Percentiles rank a stretch among this genome's conserved stretches.
These are phyloP conservation scores for Alauda arvensis DNA, from an alignment of 2,797 vertebrate species.

Conservation along the genomic window DNA sequence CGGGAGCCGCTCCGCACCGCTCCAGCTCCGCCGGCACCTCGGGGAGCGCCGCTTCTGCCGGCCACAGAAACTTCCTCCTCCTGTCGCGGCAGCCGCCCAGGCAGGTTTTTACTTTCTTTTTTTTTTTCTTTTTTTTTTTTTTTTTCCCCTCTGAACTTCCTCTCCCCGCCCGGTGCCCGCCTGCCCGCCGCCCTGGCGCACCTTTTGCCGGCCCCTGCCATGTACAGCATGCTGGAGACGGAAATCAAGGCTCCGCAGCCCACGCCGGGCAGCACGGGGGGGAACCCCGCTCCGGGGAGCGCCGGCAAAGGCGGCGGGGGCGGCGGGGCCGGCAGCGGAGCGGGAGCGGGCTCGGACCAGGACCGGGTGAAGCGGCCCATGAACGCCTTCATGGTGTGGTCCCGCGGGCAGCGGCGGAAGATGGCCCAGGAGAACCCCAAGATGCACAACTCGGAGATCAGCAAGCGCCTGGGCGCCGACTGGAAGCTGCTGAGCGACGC, in stretches of 20 bases:
- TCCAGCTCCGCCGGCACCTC: background rate
- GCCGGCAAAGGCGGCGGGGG: slow-evolving; percentile 77
- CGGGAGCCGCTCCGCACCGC: background rate
- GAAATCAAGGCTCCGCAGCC: slow-evolving; percentile 90
- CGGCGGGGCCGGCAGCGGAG: slow-evolving; percentile 75
- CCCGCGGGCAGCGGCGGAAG: slow-evolving; percentile 92
- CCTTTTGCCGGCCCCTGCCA: slow-evolving; percentile 69
- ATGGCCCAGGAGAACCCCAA: slow-evolving; percentile 98
- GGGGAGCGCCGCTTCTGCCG: background rate
- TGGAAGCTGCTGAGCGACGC: slow-evolving; percentile 97
- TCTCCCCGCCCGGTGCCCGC: background rate
- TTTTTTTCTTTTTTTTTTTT: background rate
- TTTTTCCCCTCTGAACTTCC: background rate
- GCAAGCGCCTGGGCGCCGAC: slow-evolving; percentile 94
- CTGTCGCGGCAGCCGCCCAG: background rate
- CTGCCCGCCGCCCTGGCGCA: slow-evolving; percentile 63
- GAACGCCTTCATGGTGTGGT: slow-evolving; percentile 99
- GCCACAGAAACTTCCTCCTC: slow-evolving; percentile 3
- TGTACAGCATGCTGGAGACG: slow-evolving; percentile 97
- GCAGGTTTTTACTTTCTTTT: background rate
- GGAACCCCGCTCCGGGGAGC: slow-evolving; percentile 70
- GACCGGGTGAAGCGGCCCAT: slow-evolving; percentile 97
- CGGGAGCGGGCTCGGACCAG: slow-evolving; percentile 80
- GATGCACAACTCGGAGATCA: slow-evolving; percentile 99
- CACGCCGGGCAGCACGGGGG: slow-evolving; percentile 60